Evolutionary conservation across 92 coral and sea anemone species (phyloP), one percentile per base, ranked within the genome.

Genomic region (Porites divaricata): DNA sequence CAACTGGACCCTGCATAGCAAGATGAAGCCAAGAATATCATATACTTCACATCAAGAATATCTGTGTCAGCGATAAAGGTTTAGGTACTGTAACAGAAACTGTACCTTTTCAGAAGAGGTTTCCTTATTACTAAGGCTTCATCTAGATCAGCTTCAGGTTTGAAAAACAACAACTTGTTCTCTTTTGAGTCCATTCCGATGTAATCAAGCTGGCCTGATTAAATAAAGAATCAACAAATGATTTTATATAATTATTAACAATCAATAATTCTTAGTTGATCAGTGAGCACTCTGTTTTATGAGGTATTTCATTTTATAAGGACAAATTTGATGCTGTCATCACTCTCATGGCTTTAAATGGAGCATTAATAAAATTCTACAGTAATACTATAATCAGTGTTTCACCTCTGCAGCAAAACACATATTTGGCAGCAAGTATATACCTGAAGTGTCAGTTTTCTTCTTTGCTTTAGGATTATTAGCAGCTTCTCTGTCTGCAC

Each of bases 81-180:
- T 13, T 10, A 49, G 10, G 1, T 1, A n/a, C 16, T 9, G 4
- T 51, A 4, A 19, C 24, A 0, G 8, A 1, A 51, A 68, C 41
- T 4, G 19, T 87, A 96, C 99, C 99, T 96, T 91, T 95, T 92
- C 72, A 96, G 83, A 58, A 96, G 88, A 45, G 99, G 88, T 69
- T 96, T 96, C 51, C 94, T 90, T 25, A 96, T 93, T 58, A 91
- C 85, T 81, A 96, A 89, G 53, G 74, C 89, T 84, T 96, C 99
- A 77, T 96, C 99, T 23, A 96, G 90, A 81, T 96, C 98, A 70
- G 98, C 99, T 85, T 95, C 99, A 12, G 96, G 87, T 52, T 95
- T 95, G 85, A 92, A 93, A 73, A 83, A 92, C 54, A 96, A 87
- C 76, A 96, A 89, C 51, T 96, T 92, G 89, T 87, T 95, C 85